A percentile compares a stretch with the other conserved stretches of the same genome.
Conservation (phyloP, 2,888 invertebrate species). For the Yponomeuta malinellus region DNA sequence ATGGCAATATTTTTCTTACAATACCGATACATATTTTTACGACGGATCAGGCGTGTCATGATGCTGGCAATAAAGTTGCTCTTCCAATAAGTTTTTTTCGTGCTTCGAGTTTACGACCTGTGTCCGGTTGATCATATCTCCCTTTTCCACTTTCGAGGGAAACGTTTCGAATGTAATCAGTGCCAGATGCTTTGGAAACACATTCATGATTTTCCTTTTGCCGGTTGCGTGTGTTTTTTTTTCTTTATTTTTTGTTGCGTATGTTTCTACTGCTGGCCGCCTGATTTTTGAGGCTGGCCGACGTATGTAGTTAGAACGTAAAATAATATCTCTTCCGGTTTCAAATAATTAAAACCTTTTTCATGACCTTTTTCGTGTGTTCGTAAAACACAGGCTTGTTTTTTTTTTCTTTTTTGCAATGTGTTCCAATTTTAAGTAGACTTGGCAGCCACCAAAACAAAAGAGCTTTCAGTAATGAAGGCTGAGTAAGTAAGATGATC, state of each 20-base stretch:
- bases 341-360: background rate
- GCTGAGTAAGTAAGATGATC: background rate
- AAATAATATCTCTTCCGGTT: too few relatives aligned
- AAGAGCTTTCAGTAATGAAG: background rate
- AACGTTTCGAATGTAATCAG: slow-evolving; percentile 8
- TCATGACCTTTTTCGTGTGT: background rate
- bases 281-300: background rate
- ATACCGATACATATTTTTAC: slow-evolving; percentile 18
- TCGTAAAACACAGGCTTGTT: background rate
- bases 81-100: slow-evolving; percentile 16
- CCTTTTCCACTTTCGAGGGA: slow-evolving; percentile 1
- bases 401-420: background rate
- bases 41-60: slow-evolving; percentile 16
- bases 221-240: background rate
- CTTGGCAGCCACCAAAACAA: background rate
- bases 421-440: background rate
- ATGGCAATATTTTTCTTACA: slow-evolving; percentile 14
- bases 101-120: slow-evolving; percentile 12
- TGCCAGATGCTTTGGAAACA: slow-evolving; percentile 8
- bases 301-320: background rate
- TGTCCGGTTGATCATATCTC: slow-evolving; percentile 15
- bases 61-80: slow-evolving; percentile 15
- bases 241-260: background rate
- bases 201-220: slow-evolving; percentile 5
- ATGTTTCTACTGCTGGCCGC: background rate